phyloP scores from a whole-genome alignment of 2,113 vertebrate species.

The Pelodiscus sinensis region DNA sequence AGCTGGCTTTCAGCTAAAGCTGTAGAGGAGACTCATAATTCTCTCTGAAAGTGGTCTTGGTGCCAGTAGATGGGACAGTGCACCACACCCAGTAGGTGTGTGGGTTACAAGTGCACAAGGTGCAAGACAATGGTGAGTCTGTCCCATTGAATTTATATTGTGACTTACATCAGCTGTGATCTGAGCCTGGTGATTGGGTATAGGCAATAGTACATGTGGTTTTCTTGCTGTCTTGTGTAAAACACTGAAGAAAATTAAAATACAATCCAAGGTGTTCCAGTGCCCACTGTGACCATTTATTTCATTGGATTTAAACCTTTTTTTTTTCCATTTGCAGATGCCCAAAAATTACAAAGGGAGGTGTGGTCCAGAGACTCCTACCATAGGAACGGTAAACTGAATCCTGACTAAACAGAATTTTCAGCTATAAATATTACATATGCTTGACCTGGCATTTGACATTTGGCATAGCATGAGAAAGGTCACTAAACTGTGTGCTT shows the following conservation, averaged over 20 bases:
- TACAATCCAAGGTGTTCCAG: background rate
- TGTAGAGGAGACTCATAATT: too few relatives aligned
- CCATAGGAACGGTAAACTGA: background rate
- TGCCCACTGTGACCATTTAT: background rate
- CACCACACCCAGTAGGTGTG: too few relatives aligned
- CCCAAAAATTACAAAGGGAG: background rate
- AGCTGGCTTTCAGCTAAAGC: too few relatives aligned
- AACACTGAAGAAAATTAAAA: background rate
- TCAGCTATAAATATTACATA: background rate
- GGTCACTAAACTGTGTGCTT: background rate
- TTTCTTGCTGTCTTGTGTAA: background rate
- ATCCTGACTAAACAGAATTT: background rate
- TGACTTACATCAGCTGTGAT: background rate
- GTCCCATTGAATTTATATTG: background rate
- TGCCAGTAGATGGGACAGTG: too few relatives aligned
- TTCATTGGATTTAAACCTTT: background rate
- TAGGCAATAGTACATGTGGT: background rate
- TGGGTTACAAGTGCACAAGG: background rate
- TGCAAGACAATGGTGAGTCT: background rate
- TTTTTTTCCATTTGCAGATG: background rate
- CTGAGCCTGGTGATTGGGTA: background rate
- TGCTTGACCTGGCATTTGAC: background rate
- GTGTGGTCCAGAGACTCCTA: background rate
- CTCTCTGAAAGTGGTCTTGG: too few relatives aligned
- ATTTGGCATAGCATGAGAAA: background rate